A percentile compares a stretch with the other conserved stretches of the same genome.
phyloP scores from a whole-genome alignment of 2,888 invertebrate species.

The Lycia hirtaria region DNA sequence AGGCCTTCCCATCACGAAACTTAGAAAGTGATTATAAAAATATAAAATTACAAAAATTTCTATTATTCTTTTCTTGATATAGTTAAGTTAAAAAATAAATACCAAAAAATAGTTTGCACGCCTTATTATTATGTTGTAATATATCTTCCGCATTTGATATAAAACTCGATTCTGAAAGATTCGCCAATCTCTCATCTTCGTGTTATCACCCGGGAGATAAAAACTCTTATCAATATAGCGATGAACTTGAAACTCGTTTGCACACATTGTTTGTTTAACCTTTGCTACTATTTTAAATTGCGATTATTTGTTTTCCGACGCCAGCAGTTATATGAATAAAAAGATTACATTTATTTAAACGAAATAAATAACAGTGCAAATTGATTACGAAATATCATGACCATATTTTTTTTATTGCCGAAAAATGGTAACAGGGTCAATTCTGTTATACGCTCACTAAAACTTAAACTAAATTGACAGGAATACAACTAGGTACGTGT shows the following conservation, averaged over 20 bases:
- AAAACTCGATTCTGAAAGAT: constrained; percentile 5
- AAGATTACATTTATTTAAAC: constrained; percentile 6
- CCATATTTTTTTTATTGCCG: not conserved
- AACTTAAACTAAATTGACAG: no score
- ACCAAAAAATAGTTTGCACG: no score
- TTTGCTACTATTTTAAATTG: constrained; percentile 31
- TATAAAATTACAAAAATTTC: no score
- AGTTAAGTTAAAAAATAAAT: no score
- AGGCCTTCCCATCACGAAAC: no score
- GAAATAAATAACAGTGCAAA: not conserved
- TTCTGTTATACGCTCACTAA: no score
- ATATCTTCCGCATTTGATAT: not conserved
- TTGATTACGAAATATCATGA: not conserved
- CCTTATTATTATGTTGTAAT: no score
- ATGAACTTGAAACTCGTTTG: constrained; percentile 29
- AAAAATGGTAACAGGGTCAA: not conserved
- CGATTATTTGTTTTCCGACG: constrained; percentile 13
- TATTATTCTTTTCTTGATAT: no score
- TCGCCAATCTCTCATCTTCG: no score
- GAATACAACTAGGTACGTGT: no score
- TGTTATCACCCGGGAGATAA: constrained; percentile 26
- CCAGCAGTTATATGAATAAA: constrained; percentile 10
- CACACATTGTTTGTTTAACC: constrained; percentile 23
- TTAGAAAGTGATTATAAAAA: no score
- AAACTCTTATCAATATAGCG: constrained; percentile 24